Percentiles rank a stretch among this genome's conserved stretches.
Conservation (phyloP, 2,797 vertebrate species). For the Rhynchotus rufescens region DNA sequence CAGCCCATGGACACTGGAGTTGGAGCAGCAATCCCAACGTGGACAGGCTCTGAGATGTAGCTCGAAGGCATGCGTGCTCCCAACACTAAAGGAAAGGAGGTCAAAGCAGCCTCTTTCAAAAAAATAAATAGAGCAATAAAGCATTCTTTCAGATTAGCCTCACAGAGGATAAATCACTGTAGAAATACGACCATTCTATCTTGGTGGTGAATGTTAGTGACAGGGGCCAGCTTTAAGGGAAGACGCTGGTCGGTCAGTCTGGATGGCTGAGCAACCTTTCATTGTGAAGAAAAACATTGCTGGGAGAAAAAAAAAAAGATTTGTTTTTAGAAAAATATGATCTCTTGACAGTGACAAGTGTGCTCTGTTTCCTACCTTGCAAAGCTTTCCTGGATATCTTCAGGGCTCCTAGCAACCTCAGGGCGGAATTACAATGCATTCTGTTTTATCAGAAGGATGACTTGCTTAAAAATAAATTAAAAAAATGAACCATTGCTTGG, state of each 20-base stretch:
- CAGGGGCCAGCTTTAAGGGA: conserved; percentile 11
- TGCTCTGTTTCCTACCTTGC: neutral
- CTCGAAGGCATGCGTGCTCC: conserved; percentile 13
- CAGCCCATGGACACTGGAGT: neutral
- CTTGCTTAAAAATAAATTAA: neutral
- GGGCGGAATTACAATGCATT: neutral
- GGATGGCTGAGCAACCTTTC: neutral
- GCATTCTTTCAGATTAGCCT: conserved; percentile 48
- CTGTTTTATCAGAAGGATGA: neutral
- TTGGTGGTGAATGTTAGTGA: conserved; percentile 20
- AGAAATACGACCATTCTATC: conserved; percentile 45
- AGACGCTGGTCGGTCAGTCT: neutral
- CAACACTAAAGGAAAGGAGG: conserved; percentile 1
- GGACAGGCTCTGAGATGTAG: neutral
- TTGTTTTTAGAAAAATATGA: conserved; percentile 19
- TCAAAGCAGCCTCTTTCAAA: conserved; percentile 50
- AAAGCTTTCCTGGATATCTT: neutral
- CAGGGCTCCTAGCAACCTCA: conserved; percentile 33
- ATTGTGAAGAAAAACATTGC: conserved; percentile 42
- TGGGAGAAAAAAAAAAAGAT: neutral
- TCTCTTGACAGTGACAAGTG: conserved; percentile 1
- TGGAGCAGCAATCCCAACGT: conserved; percentile 1
- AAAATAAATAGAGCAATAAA: conserved; percentile 73
- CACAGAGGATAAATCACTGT: conserved; percentile 47
- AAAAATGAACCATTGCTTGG: neutral